A percentile compares a stretch with the other conserved stretches of the same genome.
Evolutionary conservation across 2,888 invertebrate genomes (phyloP).

Genomic region (Chrysolina americana): DNA sequence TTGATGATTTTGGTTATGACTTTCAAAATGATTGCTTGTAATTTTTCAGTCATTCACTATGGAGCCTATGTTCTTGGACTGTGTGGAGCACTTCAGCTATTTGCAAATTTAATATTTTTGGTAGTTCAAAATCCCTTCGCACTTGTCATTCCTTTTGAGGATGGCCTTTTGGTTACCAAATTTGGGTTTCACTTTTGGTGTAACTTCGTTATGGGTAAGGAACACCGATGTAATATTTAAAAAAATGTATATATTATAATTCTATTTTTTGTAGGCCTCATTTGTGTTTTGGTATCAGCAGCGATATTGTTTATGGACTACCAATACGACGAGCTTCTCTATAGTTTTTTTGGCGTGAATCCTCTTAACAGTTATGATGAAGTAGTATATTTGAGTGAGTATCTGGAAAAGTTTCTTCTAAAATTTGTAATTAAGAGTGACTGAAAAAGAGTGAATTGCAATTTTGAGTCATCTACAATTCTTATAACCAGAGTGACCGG

Average conservation of each 20-base stretch:
- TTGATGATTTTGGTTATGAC: no score
- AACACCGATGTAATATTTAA: neutral
- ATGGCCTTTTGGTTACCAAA: conserved; percentile 65
- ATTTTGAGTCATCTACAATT: no score
- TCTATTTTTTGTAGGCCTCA: conserved; percentile 66
- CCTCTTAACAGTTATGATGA: conserved; percentile 71
- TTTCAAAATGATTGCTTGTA: neutral
- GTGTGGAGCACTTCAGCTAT: conserved; percentile 71
- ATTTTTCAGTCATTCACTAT: conserved; percentile 68
- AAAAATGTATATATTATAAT: conserved; percentile 13
- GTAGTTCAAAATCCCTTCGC: conserved; percentile 71
- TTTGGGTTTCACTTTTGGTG: conserved; percentile 73
- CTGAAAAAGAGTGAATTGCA: no score
- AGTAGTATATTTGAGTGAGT: conserved; percentile 68
- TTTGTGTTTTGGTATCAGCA: conserved; percentile 69
- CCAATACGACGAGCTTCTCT: conserved; percentile 67
- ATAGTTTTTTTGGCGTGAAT: conserved; percentile 72
- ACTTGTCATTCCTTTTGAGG: conserved; percentile 72
- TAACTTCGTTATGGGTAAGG: conserved; percentile 70
- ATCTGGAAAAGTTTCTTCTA: no score
- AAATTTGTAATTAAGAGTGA: no score
- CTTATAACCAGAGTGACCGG: no score
- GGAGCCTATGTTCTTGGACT: conserved; percentile 71
- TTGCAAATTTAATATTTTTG: conserved; percentile 72
- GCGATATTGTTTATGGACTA: conserved; percentile 69